Conservation (phyloP, 2,888 invertebrate species). For the Melieria picta region DNA sequence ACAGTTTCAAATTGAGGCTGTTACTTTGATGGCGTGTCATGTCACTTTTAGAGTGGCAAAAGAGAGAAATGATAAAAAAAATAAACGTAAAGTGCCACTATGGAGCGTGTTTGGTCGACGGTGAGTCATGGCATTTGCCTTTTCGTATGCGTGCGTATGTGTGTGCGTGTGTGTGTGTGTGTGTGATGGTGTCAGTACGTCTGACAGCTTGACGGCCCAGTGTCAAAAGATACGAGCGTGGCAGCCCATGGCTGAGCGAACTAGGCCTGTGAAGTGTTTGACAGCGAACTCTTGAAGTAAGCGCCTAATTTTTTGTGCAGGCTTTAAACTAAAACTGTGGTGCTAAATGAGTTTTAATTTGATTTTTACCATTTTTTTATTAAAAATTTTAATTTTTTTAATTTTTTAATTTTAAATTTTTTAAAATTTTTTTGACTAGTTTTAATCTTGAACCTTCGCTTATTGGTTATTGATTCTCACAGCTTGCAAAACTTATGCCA, state of each 20-base stretch:
- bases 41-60: slow-evolving; percentile 40
- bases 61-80: slow-evolving; percentile 28
- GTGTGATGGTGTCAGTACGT: slow-evolving; percentile 19
- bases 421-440: too few species aligned
- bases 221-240: slow-evolving; percentile 31
- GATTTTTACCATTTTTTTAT: too few species aligned
- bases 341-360: too few species aligned
- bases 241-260: too few species aligned
- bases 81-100: slow-evolving; percentile 27
- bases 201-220: slow-evolving; percentile 28
- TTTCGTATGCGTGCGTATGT: not conserved
- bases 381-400: too few species aligned
- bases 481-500: too few species aligned
- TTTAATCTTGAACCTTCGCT: too few species aligned
- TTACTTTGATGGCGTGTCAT: slow-evolving; percentile 47
- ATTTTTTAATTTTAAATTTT: too few species aligned
- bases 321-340: too few species aligned
- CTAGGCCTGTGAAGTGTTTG: slow-evolving; percentile 13
- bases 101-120: slow-evolving; percentile 15
- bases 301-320: not conserved
- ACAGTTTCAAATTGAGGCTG: slow-evolving; percentile 63
- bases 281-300: slow-evolving; percentile 19
- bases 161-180: not conserved
- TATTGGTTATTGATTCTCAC: too few species aligned
- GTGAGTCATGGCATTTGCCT: slow-evolving; percentile 3